These are phyloP conservation scores for Morpho achilles DNA, from an alignment of 2,888 invertebrate species.

Conservation along the genomic window DNA sequence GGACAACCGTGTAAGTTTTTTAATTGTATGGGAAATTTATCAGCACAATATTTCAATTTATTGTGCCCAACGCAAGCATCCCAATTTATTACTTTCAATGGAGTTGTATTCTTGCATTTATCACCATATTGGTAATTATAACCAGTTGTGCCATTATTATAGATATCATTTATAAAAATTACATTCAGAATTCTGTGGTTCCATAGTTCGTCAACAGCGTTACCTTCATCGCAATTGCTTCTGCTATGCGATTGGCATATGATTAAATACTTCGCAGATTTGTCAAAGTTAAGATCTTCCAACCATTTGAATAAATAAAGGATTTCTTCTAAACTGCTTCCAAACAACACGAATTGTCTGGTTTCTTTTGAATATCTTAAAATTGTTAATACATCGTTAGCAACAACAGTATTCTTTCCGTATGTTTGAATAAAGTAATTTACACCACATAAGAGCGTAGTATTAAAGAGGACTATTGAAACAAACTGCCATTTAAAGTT, in stretches of 20 bases:
- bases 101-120: slow-evolving; percentile 42
- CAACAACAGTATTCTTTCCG: slow-evolving; percentile 43
- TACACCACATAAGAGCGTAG: slow-evolving; percentile 40
- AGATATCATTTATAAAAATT: slow-evolving; percentile 41
- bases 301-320: slow-evolving; percentile 41
- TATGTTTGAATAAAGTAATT: slow-evolving; percentile 47
- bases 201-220: slow-evolving; percentile 49
- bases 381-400: slow-evolving; percentile 32
- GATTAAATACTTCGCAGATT: slow-evolving; percentile 54
- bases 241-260: slow-evolving; percentile 43
- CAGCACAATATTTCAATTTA: slow-evolving; percentile 23
- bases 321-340: slow-evolving; percentile 38
- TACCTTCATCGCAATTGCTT: slow-evolving; percentile 45
- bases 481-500: slow-evolving; percentile 54
- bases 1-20: slow-evolving; percentile 49
- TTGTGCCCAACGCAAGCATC: slow-evolving; percentile 26
- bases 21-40: slow-evolving; percentile 48
- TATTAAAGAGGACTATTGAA: slow-evolving; percentile 53
- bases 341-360: slow-evolving; percentile 52
- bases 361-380: slow-evolving; percentile 22
- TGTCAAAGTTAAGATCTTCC: slow-evolving; percentile 43
- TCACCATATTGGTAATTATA: slow-evolving; percentile 48
- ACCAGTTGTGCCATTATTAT: slow-evolving; percentile 31
- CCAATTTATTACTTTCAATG: slow-evolving; percentile 37
- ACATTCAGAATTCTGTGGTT: slow-evolving; percentile 51